Evolutionary conservation across 2,888 invertebrate species (phyloP).

Genomic region (Patella ulyssiponensis): DNA sequence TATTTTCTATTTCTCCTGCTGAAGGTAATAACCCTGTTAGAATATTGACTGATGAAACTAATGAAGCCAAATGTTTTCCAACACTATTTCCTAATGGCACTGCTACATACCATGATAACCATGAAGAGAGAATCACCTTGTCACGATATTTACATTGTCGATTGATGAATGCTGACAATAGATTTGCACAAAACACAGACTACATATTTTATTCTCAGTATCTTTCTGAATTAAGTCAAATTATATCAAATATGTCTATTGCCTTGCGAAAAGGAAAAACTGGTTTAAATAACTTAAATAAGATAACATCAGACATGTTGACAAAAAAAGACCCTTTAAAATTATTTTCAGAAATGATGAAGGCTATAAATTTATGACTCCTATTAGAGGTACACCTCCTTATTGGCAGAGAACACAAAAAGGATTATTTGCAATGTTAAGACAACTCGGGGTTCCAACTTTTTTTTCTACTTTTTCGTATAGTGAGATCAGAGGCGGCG

Average conservation of each 20-base stretch:
- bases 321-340: constrained; percentile 16
- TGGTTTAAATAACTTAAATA: constrained; percentile 9
- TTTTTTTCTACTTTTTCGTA: constrained; percentile 22
- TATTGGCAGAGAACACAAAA: constrained; percentile 24
- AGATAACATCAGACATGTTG: constrained; percentile 20
- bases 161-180: constrained; percentile 23
- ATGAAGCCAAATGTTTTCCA: constrained; percentile 32
- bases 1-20: constrained; percentile 33
- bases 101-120: constrained; percentile 15
- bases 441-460: constrained; percentile 25
- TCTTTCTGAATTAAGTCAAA: constrained; percentile 26
- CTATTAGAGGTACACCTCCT: constrained; percentile 24
- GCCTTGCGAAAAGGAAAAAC: constrained; percentile 27
- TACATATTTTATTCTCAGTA: constrained; percentile 33
- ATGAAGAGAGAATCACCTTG: constrained; percentile 11
- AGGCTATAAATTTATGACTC: constrained; percentile 18
- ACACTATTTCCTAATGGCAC: constrained; percentile 27
- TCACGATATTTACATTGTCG: constrained; percentile 26
- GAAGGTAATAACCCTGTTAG: constrained; percentile 30
- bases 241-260: constrained; percentile 25
- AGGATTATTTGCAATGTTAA: constrained; percentile 27
- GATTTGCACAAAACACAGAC: constrained; percentile 26
- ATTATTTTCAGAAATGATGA: constrained; percentile 18
- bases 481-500: constrained; percentile 20
- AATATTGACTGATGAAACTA: constrained; percentile 24